These are phyloP conservation scores for Apostichopus parvimensis DNA, from an alignment of 35 echinoderm and acorn worm species.

Conservation along the genomic window DNA sequence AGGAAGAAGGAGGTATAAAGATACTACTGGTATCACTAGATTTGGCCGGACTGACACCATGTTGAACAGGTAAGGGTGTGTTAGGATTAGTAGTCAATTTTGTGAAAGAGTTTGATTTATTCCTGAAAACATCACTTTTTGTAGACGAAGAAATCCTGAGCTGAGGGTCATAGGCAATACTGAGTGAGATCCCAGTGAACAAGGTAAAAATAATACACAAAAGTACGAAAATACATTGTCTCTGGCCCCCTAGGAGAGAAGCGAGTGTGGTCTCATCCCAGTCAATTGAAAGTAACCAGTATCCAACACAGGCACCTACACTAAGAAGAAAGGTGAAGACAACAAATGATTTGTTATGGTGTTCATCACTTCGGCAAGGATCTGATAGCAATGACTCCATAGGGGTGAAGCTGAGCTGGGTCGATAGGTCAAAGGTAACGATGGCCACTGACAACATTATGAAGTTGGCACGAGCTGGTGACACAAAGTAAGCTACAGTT, in stretches of 20 bases:
- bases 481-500: conserved; percentile 8
- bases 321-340: conserved; percentile 90
- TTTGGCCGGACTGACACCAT: neutral
- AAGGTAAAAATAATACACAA: conserved; percentile 62
- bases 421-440: conserved; percentile 84
- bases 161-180: conserved; percentile 71
- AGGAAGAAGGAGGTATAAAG: too few species aligned
- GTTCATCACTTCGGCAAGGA: conserved; percentile 67
- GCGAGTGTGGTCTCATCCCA: conserved; percentile 66
- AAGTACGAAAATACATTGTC: conserved; percentile 75
- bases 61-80: neutral
- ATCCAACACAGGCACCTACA: conserved; percentile 84
- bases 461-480: conserved; percentile 52
- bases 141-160: neutral
- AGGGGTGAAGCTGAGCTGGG: conserved; percentile 81
- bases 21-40: neutral
- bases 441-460: conserved; percentile 62
- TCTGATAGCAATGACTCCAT: conserved; percentile 91
- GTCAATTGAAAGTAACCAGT: conserved; percentile 73
- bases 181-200: conserved; percentile 47
- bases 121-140: neutral
- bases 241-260: conserved; percentile 61
- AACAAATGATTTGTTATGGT: conserved; percentile 77
- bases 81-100: neutral
- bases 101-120: neutral